Conservation (phyloP, 2,113 vertebrate species). For the Microcebus griseorufus region DNA sequence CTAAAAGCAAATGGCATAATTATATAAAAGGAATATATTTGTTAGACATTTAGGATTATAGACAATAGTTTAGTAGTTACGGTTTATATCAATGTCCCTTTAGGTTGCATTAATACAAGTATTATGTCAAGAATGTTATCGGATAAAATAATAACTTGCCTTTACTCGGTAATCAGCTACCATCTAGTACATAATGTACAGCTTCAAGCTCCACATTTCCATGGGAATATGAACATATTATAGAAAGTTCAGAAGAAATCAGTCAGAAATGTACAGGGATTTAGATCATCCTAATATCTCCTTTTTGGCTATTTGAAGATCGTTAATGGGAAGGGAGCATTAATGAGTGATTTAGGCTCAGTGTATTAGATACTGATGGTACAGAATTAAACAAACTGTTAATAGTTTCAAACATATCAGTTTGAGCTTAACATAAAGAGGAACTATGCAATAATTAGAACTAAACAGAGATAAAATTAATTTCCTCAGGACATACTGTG, state of each 20-base stretch:
- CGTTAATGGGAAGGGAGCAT: not conserved
- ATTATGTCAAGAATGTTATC: not conserved
- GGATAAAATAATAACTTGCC: not conserved
- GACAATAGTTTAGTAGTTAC: not conserved
- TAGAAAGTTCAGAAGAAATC: not conserved
- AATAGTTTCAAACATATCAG: not conserved
- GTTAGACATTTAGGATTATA: not conserved
- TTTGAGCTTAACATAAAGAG: not conserved
- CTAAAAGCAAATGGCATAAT: not conserved
- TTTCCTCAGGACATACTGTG: not conserved
- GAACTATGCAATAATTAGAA: not conserved
- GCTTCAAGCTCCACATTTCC: not conserved
- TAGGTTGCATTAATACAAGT: not conserved
- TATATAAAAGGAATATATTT: not conserved
- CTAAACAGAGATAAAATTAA: not conserved
- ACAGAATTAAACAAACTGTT: not conserved
- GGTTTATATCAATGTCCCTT: not conserved
- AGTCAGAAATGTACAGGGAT: not conserved
- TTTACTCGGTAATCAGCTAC: not conserved
- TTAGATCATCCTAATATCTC: not conserved
- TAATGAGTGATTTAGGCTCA: not conserved
- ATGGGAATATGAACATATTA: not conserved
- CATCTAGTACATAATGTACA: accelerated
- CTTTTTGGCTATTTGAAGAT: not conserved
- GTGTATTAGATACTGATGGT: not conserved